phyloP scores from a whole-genome alignment of 2,113 vertebrate species.

The Puma concolor region DNA sequence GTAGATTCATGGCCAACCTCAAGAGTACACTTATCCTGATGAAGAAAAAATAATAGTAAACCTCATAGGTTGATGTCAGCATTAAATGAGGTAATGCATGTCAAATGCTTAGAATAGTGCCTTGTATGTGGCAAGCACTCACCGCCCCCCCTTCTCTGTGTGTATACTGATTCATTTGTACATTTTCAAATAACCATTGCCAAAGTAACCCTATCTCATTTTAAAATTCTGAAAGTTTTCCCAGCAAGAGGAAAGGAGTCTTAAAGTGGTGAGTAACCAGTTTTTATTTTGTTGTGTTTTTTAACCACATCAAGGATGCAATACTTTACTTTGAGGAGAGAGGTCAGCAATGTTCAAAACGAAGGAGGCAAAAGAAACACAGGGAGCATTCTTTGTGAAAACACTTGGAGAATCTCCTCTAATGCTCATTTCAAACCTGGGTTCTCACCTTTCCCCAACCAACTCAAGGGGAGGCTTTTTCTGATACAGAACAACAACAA shows the following conservation, averaged over 20 bases:
- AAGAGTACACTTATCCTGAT: not conserved
- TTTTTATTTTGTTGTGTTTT: slow-evolving; percentile 37
- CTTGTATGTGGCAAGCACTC: not conserved
- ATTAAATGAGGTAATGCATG: not conserved
- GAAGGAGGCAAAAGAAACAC: slow-evolving; percentile 49
- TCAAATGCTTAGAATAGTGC: not conserved
- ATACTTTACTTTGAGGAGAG: slow-evolving; percentile 44
- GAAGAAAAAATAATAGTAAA: not conserved
- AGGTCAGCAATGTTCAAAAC: slow-evolving; percentile 57
- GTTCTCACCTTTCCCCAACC: not conserved
- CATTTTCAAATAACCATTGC: slow-evolving; percentile 26
- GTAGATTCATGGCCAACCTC: not conserved
- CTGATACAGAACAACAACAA: not conserved
- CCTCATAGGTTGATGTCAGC: not conserved
- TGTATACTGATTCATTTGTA: not conserved
- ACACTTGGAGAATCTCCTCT: slow-evolving; percentile 36
- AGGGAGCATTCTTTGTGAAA: slow-evolving; percentile 35
- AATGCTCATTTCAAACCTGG: not conserved
- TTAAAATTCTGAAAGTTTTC: slow-evolving; percentile 22
- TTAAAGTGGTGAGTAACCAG: not conserved
- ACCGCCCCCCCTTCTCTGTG: not conserved
- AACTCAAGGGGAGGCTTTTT: not conserved
- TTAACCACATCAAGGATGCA: slow-evolving; percentile 47
- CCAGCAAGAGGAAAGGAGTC: slow-evolving; percentile 7
- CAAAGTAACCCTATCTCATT: not conserved